These are phyloP conservation scores for Neoniphon sammara DNA, from an alignment of 2,797 vertebrate species.

Conservation along the genomic window DNA sequence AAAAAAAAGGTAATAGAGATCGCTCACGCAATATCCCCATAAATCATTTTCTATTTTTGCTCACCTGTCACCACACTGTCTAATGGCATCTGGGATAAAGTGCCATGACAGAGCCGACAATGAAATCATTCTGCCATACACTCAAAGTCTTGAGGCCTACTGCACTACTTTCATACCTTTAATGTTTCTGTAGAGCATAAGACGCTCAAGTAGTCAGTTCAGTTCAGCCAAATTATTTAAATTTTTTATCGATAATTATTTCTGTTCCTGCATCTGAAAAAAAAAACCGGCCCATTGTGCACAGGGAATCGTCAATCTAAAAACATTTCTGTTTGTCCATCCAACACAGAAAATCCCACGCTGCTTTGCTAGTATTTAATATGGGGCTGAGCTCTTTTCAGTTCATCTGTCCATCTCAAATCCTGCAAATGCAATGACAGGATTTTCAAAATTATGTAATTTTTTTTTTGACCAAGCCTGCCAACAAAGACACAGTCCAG, in stretches of 20 bases:
- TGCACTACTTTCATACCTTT: background rate
- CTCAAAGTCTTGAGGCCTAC: no score
- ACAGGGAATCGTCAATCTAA: no score
- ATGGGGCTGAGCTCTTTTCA: background rate
- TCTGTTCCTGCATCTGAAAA: background rate
- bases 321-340: background rate
- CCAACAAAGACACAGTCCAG: background rate
- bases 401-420: slow-evolving; percentile 32
- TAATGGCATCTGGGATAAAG: slow-evolving; percentile 9
- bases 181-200: background rate
- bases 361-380: slow-evolving; percentile 5
- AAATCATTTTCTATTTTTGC: slow-evolving; percentile 30
- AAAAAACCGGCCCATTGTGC: background rate
- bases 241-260: background rate
- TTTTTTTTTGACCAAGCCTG: background rate
- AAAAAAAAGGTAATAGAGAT: slow-evolving; percentile 18
- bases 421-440: slow-evolving; percentile 27
- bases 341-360: background rate
- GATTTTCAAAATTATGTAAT: slow-evolving; percentile 40
- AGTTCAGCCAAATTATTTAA: background rate
- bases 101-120: background rate
- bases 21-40: slow-evolving; percentile 11
- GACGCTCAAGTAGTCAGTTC: background rate
- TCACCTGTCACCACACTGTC: background rate
- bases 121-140: background rate